These are phyloP conservation scores for Balaeniceps rex DNA, from an alignment of 2,113 vertebrate species.

Conservation along the genomic window DNA sequence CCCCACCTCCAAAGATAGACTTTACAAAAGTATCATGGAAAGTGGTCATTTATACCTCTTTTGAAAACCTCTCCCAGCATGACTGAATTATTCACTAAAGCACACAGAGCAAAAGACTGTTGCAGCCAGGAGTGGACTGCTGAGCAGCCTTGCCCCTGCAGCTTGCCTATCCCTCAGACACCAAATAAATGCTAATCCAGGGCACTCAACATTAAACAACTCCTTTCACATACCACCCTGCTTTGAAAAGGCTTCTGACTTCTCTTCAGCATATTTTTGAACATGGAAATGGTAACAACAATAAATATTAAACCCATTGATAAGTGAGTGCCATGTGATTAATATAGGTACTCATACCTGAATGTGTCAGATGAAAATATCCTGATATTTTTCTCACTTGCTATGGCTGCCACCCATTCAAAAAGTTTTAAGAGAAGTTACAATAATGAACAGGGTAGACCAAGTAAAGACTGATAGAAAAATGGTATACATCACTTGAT, in stretches of 20 bases:
- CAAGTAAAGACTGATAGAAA: background rate
- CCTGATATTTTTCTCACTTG: background rate
- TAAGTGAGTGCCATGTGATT: background rate
- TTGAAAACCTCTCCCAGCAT: background rate
- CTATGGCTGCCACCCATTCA: background rate
- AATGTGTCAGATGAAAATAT: background rate
- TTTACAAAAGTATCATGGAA: background rate
- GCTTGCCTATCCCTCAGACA: background rate
- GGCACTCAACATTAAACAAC: background rate
- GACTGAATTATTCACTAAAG: background rate
- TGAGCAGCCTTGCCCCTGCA: background rate
- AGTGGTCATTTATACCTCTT: background rate
- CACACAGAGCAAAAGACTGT: background rate
- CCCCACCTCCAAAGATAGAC: background rate
- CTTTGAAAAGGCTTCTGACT: background rate
- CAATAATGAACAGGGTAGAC: background rate
- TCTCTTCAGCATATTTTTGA: background rate
- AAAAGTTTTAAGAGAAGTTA: background rate
- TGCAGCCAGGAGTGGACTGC: background rate
- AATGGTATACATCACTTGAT: background rate
- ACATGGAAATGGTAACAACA: background rate
- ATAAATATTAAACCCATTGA: background rate
- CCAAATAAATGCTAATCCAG: background rate
- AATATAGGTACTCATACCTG: background rate
- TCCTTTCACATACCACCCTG: background rate